Percentiles rank a stretch among this genome's conserved stretches.
Evolutionary conservation across 2,797 vertebrate species (phyloP).

Genomic region (Cynodonichthys magdalenae): DNA sequence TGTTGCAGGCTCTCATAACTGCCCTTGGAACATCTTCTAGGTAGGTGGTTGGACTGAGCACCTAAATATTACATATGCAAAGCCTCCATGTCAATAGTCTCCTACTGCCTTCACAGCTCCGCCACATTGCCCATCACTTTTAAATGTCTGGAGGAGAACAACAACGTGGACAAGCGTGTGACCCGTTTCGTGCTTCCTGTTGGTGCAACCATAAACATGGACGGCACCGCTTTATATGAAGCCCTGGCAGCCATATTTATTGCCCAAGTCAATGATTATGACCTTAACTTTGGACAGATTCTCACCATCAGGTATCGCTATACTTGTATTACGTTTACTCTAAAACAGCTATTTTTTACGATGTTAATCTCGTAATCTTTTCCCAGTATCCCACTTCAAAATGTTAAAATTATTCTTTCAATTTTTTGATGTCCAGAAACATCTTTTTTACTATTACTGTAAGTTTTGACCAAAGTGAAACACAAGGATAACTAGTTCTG

Average conservation of each 20-base stretch:
- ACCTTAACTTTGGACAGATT: conserved; percentile 85
- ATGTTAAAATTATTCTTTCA: not conserved
- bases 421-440: not conserved
- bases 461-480: conserved; percentile 7
- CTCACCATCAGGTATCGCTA: conserved; percentile 84
- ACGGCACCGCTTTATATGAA: conserved; percentile 87
- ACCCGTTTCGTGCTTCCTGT: conserved; percentile 87
- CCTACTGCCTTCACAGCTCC: conserved; percentile 68
- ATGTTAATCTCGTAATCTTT: not conserved
- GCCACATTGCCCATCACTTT: conserved; percentile 88
- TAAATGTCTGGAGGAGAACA: conserved; percentile 87
- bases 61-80: not conserved
- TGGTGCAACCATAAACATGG: conserved; percentile 90
- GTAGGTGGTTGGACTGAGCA: conserved; percentile 46
- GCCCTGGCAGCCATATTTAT: conserved; percentile 90
- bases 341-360: no score
- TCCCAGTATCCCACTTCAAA: no score
- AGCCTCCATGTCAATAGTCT: not conserved
- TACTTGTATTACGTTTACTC: not conserved
- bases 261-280: conserved; percentile 85
- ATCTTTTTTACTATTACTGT: not conserved
- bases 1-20: conserved; percentile 86
- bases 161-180: conserved; percentile 84
- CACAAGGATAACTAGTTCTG: conserved; percentile 13
- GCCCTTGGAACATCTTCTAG: conserved; percentile 88